Evolutionary conservation across 2,888 invertebrate species (phyloP).

Genomic region (Serripes groenlandicus): DNA sequence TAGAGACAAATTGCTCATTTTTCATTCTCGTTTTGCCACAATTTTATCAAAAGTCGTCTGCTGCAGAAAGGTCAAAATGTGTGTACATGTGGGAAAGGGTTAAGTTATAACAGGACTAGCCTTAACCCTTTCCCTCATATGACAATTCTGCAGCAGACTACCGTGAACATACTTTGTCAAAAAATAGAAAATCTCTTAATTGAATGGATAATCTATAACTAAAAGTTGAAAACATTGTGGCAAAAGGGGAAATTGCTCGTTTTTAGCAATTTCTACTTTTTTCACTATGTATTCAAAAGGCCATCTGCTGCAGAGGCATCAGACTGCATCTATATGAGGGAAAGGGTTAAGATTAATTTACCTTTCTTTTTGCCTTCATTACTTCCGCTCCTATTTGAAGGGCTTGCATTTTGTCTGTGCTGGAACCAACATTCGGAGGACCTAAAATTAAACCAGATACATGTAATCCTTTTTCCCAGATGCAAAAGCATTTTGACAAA

Average conservation of each 20-base stretch:
- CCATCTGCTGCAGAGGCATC: background rate
- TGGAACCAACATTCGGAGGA: no score
- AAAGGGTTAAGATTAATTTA: background rate
- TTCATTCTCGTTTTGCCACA: background rate
- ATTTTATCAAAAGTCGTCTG: background rate
- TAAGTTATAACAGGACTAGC: no score
- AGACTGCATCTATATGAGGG: background rate
- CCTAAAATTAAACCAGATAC: no score
- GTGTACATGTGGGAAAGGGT: no score
- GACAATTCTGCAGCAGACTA: no score
- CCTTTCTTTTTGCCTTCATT: background rate
- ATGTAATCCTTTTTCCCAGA: no score
- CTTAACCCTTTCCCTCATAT: no score
- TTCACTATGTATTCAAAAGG: background rate
- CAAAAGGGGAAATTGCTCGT: background rate
- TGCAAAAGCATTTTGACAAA: background rate
- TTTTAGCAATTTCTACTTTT: background rate
- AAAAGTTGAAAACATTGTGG: background rate
- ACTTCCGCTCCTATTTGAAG: background rate
- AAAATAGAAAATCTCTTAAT: no score
- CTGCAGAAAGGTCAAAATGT: background rate
- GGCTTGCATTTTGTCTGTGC: slow-evolving; percentile 5
- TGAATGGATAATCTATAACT: no score
- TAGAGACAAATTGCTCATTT: background rate
- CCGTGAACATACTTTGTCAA: no score